Base-by-base conservation (phyloP, 2,113 vertebrate species). In the Clarias magur region DNA sequence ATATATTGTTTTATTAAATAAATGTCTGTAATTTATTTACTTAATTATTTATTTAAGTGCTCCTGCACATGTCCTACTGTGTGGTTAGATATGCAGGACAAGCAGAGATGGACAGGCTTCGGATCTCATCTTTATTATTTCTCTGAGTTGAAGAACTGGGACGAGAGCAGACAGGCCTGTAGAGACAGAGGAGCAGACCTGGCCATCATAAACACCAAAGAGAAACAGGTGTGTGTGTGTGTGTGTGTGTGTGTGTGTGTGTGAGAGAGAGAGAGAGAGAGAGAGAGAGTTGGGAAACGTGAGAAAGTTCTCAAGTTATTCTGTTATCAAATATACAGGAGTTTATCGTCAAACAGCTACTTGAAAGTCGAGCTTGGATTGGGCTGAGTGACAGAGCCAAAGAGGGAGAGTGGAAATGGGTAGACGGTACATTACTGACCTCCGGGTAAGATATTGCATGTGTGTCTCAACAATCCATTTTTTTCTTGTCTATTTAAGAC, bases 131-230 rank as follows among this genome's bases (percentile, higher is more conserved):
- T 48, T 48, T 48, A 48, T 48, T 48, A 72, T 34, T n/a, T 73
- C 68, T 34, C 27, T 34, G 57, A 3, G 12, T 62, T 6, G 34
- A 48, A 85, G 42, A 34, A 0, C 56, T 85, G 83, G 86, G 23
- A 3, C 3, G 17, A 88, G 13, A 84, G 82, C 86, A 83, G 59
- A 82, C 11, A 82, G 59, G 30, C 62, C 30, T 82, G 80, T 21
- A 82, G 0, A 42, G 2, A 42, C 0, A 83, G 27, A 57, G 81
- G 59, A 78, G 81, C 60, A 56, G 60, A 84, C 56, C 42, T 80
- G 8, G 76, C 57, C 7, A 57, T 80, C 54, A 80, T 80, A 80
- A 57, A 80, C 76, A 80, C 16, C 16, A 62, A 1, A 63, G 30
- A 62, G 19, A 34, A 82, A 82, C 30, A 82, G 80, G 80, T 80